Evolutionary conservation across 2,797 vertebrate species (phyloP).

Genomic region (Synanceia verrucosa): DNA sequence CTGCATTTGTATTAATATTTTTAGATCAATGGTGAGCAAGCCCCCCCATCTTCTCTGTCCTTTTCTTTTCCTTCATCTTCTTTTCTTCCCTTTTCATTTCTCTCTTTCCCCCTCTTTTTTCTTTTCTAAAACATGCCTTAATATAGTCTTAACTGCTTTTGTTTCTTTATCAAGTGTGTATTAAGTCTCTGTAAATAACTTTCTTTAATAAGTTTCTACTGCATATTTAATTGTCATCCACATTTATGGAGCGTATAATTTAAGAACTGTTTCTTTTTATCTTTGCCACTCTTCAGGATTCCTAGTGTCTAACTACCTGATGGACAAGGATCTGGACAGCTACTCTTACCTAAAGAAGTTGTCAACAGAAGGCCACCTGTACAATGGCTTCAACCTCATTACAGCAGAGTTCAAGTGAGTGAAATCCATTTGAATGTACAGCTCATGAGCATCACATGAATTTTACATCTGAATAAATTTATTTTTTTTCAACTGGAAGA

Average conservation of each 20-base stretch:
- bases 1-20: no score
- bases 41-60: no score
- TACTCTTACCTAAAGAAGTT: conserved; percentile 95
- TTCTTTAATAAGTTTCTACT: neutral
- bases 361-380: conserved; percentile 90
- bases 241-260: neutral
- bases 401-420: conserved; percentile 95
- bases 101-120: no score
- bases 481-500: no score
- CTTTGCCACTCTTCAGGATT: conserved; percentile 79
- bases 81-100: no score
- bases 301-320: conserved; percentile 93
- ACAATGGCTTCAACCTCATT: conserved; percentile 98
- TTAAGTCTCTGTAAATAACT: no score
- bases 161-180: no score
- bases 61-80: no score
- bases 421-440: neutral
- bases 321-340: conserved; percentile 87
- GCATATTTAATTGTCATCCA: neutral
- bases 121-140: no score
- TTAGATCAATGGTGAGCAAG: no score
- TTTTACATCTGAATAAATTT: no score
- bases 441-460: neutral
- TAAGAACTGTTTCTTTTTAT: neutral
- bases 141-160: no score